Conservation (phyloP, 23 tunicate species). For the Ascidia mentula region DNA sequence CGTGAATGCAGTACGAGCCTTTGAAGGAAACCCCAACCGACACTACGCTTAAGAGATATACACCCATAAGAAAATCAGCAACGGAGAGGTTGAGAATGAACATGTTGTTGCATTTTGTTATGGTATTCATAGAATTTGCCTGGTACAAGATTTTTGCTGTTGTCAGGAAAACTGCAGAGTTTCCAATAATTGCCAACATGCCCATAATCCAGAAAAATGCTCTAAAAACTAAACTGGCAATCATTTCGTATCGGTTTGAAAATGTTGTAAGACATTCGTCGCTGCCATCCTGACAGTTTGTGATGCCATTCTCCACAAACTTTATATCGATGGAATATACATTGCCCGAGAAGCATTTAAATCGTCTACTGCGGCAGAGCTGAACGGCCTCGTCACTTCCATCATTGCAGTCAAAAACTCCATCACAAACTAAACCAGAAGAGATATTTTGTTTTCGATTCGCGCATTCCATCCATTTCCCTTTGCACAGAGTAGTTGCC, state of each 20-base stretch:
- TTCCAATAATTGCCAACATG: background rate
- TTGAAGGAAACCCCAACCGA: constrained; percentile 20
- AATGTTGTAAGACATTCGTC: constrained; percentile 9
- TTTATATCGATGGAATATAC: background rate
- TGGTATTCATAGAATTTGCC: background rate
- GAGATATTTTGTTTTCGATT: background rate
- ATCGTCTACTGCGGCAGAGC: background rate
- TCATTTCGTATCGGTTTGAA: constrained; percentile 13
- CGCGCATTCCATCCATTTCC: background rate
- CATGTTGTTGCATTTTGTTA: background rate
- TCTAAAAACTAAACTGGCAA: constrained; percentile 8
- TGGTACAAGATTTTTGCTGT: background rate
- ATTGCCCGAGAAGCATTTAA: background rate
- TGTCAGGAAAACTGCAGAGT: background rate
- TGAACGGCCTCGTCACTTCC: background rate
- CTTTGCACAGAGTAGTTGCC: background rate
- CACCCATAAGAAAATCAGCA: constrained; percentile 74
- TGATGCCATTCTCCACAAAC: constrained; percentile 4
- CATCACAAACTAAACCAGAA: background rate
- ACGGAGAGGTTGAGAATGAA: constrained; percentile 62
- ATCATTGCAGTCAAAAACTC: background rate
- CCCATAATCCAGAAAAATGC: constrained; percentile 23
- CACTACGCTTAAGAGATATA: constrained; percentile 35
- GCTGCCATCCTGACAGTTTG: constrained; percentile 24
- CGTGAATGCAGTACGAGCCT: constrained; percentile 29